phyloP scores from a whole-genome alignment of 2,797 vertebrate species.

The Zalophus californianus region DNA sequence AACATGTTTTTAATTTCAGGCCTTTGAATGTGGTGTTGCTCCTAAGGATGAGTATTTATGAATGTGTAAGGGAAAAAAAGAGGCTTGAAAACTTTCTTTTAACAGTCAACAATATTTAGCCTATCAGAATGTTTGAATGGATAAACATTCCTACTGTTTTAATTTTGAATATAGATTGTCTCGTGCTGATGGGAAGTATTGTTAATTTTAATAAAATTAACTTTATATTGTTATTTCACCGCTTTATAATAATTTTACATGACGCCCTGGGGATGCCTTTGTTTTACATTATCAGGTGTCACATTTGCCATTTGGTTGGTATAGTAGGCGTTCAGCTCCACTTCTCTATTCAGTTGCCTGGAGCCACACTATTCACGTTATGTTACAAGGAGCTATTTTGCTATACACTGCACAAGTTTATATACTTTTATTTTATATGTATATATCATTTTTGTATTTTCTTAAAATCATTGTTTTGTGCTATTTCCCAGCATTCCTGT shows the following conservation, averaged over 20 bases:
- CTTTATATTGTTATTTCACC: slow-evolving; percentile 87
- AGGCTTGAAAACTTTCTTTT: slow-evolving; percentile 53
- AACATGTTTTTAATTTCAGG: slow-evolving; percentile 67
- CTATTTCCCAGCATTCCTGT: slow-evolving; percentile 70
- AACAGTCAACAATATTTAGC: slow-evolving; percentile 66
- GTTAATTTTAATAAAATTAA: slow-evolving; percentile 89
- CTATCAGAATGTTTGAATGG: slow-evolving; percentile 57
- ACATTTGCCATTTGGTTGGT: slow-evolving; percentile 77
- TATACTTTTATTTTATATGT: slow-evolving; percentile 77
- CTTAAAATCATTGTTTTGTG: slow-evolving; percentile 80
- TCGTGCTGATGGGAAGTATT: slow-evolving; percentile 84
- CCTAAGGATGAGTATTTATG: slow-evolving; percentile 60
- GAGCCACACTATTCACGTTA: slow-evolving; percentile 78
- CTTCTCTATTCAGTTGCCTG: slow-evolving; percentile 83
- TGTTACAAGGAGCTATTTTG: slow-evolving; percentile 78
- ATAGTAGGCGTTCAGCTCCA: slow-evolving; percentile 77
- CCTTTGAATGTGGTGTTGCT: slow-evolving; percentile 21
- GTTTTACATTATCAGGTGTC: slow-evolving; percentile 84
- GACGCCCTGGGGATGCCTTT: slow-evolving; percentile 85
- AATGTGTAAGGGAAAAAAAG: neutral
- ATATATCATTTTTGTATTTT: slow-evolving; percentile 83
- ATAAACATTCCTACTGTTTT: slow-evolving; percentile 73
- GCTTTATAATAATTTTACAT: slow-evolving; percentile 87
- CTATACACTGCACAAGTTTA: slow-evolving; percentile 77
- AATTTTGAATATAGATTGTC: slow-evolving; percentile 83